Evolutionary conservation across 2,888 invertebrate genomes (phyloP), one percentile per base, ranked within the genome.

Genomic region (Aleiodes alternator): DNA sequence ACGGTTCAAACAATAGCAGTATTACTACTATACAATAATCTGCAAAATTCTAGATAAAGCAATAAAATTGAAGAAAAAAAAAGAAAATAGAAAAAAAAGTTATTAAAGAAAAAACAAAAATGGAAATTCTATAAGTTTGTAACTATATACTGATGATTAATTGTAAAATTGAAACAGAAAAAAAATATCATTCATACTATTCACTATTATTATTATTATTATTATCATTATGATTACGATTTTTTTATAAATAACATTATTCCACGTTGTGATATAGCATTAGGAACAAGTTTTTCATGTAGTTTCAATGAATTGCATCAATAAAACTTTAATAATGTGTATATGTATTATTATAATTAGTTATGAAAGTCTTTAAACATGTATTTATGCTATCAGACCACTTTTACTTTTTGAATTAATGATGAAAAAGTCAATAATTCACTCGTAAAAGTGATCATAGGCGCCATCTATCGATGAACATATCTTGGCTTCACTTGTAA

Each of bases 181-280:
- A 73, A 11, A 34, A 34, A 2, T 2, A 34, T 34, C 34, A 34
- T 34, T 34, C 4, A 34, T 34, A 34, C 6, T 34, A 34, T 34
- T 23, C 3, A 34, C 11, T 43, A 43, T 43, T 43, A 43, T 43
- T 43, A 56, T 31, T 31, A 29, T 64, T 71, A n/a, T 5, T 43
- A 31, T 69, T 75, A n/a, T 73, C 34, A 43, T 43, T 43, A 43
- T 43, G 4, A 43, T 11, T 43, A 43, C 43, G 11, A 43, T 71
- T 72, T 75, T 72, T 75, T 38, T 7, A 64, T 64, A 64, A 59
- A 69, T 53, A 57, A 70, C 56, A 57, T 43, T 78, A 78, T 77
- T 76, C 69, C 16, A 73, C 57, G 61, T 79, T 80, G 79, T 80
- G 79, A 80, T 80, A 78, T 78, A 78, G 78, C 69, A 69, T 77